Conservation (phyloP, 2,113 vertebrate genomes). For the Lynx canadensis region DNA sequence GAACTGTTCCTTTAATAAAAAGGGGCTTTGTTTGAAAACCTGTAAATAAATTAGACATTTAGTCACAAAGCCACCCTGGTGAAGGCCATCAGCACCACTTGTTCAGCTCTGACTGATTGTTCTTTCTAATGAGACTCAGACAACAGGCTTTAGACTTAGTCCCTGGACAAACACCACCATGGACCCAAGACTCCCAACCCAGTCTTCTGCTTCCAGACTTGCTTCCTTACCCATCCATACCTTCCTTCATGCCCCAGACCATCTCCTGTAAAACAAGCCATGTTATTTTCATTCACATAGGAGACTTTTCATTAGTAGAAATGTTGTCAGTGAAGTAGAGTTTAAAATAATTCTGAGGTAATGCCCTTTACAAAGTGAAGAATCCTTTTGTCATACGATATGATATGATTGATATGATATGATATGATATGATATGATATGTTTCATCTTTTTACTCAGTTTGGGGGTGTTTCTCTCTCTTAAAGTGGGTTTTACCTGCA, state of each 20-base stretch:
- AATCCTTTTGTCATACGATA: not conserved
- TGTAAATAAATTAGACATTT: constrained; percentile 39
- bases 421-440: no score
- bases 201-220: not conserved
- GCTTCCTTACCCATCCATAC: not conserved
- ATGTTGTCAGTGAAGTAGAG: not conserved
- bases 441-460: not conserved
- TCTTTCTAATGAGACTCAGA: not conserved
- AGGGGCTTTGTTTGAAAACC: constrained; percentile 26
- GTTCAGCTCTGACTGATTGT: not conserved
- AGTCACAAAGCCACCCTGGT: not conserved
- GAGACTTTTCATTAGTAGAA: constrained; percentile 13
- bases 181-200: not conserved
- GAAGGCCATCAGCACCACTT: not conserved
- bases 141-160: not conserved
- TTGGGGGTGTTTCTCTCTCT: not conserved
- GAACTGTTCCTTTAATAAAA: constrained; percentile 34
- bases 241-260: not conserved
- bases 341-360: not conserved
- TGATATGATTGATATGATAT: no score
- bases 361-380: not conserved
- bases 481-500: not conserved
- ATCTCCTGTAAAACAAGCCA: not conserved
- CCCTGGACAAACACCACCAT: not conserved
- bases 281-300: not conserved